Base-by-base conservation (phyloP, 2,888 invertebrate genomes). In the Mantis religiosa region DNA sequence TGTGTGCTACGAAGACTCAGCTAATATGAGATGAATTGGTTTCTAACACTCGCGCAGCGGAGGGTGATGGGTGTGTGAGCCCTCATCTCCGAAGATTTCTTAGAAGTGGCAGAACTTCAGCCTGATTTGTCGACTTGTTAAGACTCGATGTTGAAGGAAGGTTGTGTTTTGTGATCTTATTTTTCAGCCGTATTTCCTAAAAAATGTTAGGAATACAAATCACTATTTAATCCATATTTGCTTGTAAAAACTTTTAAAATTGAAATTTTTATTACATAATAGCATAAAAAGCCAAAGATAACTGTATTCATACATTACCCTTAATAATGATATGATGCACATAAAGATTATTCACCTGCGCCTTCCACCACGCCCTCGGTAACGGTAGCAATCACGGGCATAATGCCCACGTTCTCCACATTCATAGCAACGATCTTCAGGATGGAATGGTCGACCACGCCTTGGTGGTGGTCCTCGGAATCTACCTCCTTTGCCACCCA, bases 401-500 rank as follows among this genome's bases (percentile, higher is more conserved):
- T 98, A 98, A 93, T 98, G 98, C 14, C 98, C 98, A 90, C 98
- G 95, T 92, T 98, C 98, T 82, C 98, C 98, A 93, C 98, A 98
- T 92, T 98, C 98, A 92, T 98, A 98, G 93, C 98, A 98, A 90
- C 97, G 96, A 94, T 98, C 98, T 92, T 98, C 98, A 15, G 98
- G 97, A 91, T 98, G 97, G 92, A 97, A 97, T 28, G 97, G 96
- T 87, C 96, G 94, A n/a, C 96, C 96, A 82, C 94, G 93, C 1
- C 91, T 90, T 27, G 90, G 90, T 15, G 91, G 91, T 7, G 91
- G 91, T 41, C 90, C 88, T 41, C 87, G 88, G 47, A 90, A 88
- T 8, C 86, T 92, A 82, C 87, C 82, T 90, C 94, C 94, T 90
- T 93, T 93, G 82, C 94, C 93, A 85, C 96, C 95, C 92, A 97